Evolutionary conservation across 2,888 invertebrate species (phyloP), one percentile per base, ranked within the genome.

Genomic region (Nomada ferruginata): DNA sequence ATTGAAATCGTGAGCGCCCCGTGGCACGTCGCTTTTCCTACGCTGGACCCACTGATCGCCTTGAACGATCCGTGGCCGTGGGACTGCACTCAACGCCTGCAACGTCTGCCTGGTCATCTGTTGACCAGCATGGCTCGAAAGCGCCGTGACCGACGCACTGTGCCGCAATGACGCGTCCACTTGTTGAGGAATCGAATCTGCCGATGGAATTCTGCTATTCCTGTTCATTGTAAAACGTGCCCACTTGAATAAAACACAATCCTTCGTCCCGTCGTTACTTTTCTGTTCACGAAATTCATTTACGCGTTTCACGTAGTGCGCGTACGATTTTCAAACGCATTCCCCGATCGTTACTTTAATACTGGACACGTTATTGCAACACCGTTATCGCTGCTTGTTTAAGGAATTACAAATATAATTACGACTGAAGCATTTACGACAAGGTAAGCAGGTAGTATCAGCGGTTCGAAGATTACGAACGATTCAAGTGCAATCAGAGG

Each of bases 21-120:
- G 87, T 23, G 93, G 93, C 4, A 93, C 89, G 69, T 93, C 93
- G 85, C 93, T 93, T 85, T 95, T 96, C 79, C 95, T 94, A 76
- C 95, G 95, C 89, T 96, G 96, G 89, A 97, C 95, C 96, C 97
- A 97, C 80, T 96, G 96, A 71, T 96, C 95, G 83, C 95, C 95
- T 47, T 96, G 95, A 82, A 97, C 96, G 91, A 97, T 95, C 90
- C 97, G 96, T 26, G 96, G 96, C 78, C 97, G 96, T 2, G 97
- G 97, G 26, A 96, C 97, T 44, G 97, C 97, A 91, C 97, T 97
- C 11, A 97, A 94, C 1, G 96, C 96, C 87, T 96, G 96, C 74
- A 96, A 92, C 9, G 96, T 96, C 88, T 96, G 96, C 85, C 96
- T 95, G 36, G 96, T 95, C 96, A 97, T 96, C 76, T 96, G 96